Base-by-base conservation (phyloP, 2,888 invertebrate genomes). In the Drosophila testacea region DNA sequence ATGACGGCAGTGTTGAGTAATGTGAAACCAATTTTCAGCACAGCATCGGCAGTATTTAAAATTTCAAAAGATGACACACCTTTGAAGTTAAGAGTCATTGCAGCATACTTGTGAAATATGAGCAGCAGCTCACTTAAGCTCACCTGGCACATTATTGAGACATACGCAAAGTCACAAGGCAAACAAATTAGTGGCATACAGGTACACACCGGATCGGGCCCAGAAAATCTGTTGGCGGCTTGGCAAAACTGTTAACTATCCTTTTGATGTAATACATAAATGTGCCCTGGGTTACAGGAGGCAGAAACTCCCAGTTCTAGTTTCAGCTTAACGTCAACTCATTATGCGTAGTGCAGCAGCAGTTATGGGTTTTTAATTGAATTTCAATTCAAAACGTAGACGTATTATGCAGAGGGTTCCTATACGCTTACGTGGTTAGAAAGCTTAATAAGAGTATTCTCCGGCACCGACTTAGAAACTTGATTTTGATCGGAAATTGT, bases 81-180 rank as follows among this genome's bases (percentile, higher is more conserved):
- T 88, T 83, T 88, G 83, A 83, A 77, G 83, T 83, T 75, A 73
- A 75, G 79, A 84, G 73, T 83, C 86, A 62, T 68, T 75, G 81
- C 83, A 56, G 34, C 63, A 65, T 30, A 61, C 76, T 69, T 70
- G 52, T 70, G 69, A 85, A 77, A 77, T 77, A 73, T 88, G 77
- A 88, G 75, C 71, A 76, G 57, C 57, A 42, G 10, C 22, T 48
- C 44, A 55, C 46, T 57, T 1, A 50, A 27, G 62, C 74, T 61
- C 22, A 22, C 13, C 41, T 30, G 79, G 71, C 79, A 69, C 63
- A 78, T 74, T 69, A 66, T 71, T 74, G 68, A 70, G 57, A 57
- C 63, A 48, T 48, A 64, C 74, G 41, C 52, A 55, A 69, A 73
- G 76, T 73, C 68, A 71, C 68, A 77, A 64, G 77, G 67, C 51